Evolutionary conservation across 1,140 invertebrate genomes (phyloP).

Genomic region (Sitodiplosis mosellana): DNA sequence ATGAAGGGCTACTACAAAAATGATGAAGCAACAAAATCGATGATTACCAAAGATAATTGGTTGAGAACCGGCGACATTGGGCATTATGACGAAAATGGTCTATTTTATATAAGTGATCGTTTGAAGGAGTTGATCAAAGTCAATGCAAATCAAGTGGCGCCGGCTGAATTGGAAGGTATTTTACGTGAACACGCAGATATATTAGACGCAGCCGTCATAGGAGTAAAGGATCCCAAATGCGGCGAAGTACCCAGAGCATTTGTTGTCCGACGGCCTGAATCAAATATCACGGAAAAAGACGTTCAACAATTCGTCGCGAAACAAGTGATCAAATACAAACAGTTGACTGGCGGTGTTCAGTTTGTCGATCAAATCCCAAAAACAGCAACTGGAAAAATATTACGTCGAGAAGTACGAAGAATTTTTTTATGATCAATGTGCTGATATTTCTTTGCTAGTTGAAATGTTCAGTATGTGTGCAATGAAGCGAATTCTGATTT

Average conservation of each 20-base stretch:
- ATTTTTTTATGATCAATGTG: too few relatives aligned
- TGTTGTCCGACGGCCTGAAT: conserved; percentile 28
- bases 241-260: conserved; percentile 52
- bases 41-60: conserved; percentile 47
- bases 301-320: conserved; percentile 31
- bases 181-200: conserved; percentile 45
- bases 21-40: conserved; percentile 40
- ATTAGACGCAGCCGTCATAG: conserved; percentile 52
- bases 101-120: conserved; percentile 54
- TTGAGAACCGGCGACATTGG: conserved; percentile 60
- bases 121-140: conserved; percentile 73
- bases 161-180: conserved; percentile 62
- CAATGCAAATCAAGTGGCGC: conserved; percentile 52
- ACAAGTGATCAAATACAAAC: conserved; percentile 26
- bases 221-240: conserved; percentile 37
- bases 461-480: too few relatives aligned
- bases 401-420: conserved; percentile 3
- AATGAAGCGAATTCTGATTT: too few relatives aligned
- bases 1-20: conserved; percentile 61
- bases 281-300: conserved; percentile 34
- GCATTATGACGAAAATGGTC: conserved; percentile 45
- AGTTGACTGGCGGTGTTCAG: conserved; percentile 33
- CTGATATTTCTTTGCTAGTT: too few relatives aligned
- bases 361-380: conserved; percentile 43
- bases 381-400: conserved; percentile 28